Evolutionary conservation across 2,888 invertebrate genomes (phyloP).

Genomic region (Pseudoips prasinana): DNA sequence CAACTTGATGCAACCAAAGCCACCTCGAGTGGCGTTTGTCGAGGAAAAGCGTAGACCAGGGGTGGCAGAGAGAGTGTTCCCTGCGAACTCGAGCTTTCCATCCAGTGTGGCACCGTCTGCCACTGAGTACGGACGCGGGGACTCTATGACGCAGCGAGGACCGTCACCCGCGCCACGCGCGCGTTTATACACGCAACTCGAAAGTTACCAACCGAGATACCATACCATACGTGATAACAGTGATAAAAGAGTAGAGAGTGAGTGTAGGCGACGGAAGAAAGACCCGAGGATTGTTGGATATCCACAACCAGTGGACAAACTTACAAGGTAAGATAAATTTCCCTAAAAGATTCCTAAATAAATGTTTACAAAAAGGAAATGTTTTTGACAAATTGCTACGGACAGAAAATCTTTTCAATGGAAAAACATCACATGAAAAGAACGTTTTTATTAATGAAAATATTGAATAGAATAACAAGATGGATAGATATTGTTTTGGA

Average conservation of each 20-base stretch:
- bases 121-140: slow-evolving; percentile 57
- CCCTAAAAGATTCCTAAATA: too few relatives aligned
- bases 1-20: slow-evolving; percentile 74
- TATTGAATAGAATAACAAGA: not conserved
- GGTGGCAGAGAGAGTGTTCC: slow-evolving; percentile 57
- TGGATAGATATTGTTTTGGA: not conserved
- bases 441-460: not conserved
- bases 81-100: slow-evolving; percentile 12
- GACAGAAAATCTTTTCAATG: too few relatives aligned
- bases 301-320: slow-evolving; percentile 22
- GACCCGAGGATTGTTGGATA: slow-evolving; percentile 60
- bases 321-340: not conserved
- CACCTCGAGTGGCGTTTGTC: slow-evolving; percentile 70
- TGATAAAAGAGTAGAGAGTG: slow-evolving; percentile 75
- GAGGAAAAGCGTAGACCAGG: slow-evolving; percentile 70
- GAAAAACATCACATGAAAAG: not conserved
- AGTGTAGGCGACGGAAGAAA: slow-evolving; percentile 62
- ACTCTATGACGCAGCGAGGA: slow-evolving; percentile 60
- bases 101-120: slow-evolving; percentile 60
- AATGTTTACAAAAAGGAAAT: not conserved
- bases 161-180: slow-evolving; percentile 69
- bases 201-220: slow-evolving; percentile 77
- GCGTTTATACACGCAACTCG: slow-evolving; percentile 72
- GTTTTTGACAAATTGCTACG: not conserved
- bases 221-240: slow-evolving; percentile 76